phyloP scores from a whole-genome alignment of 2,797 vertebrate genomes.

The Macropodus opercularis region DNA sequence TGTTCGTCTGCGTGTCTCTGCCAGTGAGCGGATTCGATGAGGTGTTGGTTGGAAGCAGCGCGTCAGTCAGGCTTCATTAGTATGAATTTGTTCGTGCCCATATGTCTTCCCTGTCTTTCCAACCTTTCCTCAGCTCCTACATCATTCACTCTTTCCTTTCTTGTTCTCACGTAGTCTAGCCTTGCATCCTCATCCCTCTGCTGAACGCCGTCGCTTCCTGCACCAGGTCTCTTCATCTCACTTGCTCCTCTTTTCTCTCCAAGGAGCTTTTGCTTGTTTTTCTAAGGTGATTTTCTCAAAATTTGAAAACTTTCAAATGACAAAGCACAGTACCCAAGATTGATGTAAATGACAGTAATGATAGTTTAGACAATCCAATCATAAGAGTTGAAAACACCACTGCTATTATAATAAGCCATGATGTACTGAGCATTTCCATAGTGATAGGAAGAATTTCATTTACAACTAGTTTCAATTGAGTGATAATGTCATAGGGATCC shows the following conservation, averaged over 20 bases:
- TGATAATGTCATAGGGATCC: background rate
- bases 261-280: conserved; percentile 54
- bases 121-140: conserved; percentile 19
- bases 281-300: conserved; percentile 47
- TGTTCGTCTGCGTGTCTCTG: conserved; percentile 56
- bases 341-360: too few relatives aligned
- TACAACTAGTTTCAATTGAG: too few relatives aligned
- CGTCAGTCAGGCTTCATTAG: conserved; percentile 82
- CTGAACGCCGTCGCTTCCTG: background rate
- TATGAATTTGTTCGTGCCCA: conserved; percentile 84
- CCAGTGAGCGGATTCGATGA: conserved; percentile 70
- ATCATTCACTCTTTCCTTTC: conserved; percentile 23
- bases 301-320: conserved; percentile 52
- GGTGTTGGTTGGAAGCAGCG: conserved; percentile 79
- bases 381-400: too few relatives aligned
- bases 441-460: too few relatives aligned
- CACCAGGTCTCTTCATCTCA: conserved; percentile 48
- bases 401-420: too few relatives aligned
- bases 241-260: conserved; percentile 34
- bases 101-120: conserved; percentile 67
- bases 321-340: conserved; percentile 35
- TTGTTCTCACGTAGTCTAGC: conserved; percentile 1
- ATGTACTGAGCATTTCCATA: too few relatives aligned
- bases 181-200: background rate
- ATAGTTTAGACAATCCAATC: too few relatives aligned